phyloP scores from a whole-genome alignment of 2,113 vertebrate species.

The Chauna torquata region DNA sequence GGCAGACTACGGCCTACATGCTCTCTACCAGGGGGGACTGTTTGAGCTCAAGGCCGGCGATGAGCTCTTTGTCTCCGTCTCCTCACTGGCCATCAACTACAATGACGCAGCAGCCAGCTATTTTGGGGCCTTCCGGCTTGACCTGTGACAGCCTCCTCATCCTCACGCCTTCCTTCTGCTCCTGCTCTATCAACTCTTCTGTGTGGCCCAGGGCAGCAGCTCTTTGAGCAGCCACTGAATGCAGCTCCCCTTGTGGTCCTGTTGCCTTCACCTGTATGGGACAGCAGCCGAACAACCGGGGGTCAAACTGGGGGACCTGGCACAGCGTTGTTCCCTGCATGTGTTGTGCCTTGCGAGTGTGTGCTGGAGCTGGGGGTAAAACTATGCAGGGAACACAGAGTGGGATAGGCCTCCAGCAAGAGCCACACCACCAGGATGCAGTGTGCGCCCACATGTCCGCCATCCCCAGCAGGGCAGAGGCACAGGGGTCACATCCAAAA shows the following conservation, averaged over 20 bases:
- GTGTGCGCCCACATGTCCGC: background rate
- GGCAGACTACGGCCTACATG: slow-evolving; percentile 86
- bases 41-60: slow-evolving; percentile 86
- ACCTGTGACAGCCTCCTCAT: slow-evolving; percentile 67
- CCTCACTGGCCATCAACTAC: slow-evolving; percentile 81
- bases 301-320: background rate
- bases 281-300: accelerated
- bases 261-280: background rate
- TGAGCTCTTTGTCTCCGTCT: slow-evolving; percentile 88
- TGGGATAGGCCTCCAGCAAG: background rate
- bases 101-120: slow-evolving; percentile 83
- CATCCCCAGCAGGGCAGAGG: background rate
- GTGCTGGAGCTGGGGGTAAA: background rate
- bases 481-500: background rate
- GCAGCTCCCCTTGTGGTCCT: background rate
- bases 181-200: background rate
- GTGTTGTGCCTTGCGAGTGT: accelerated
- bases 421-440: background rate
- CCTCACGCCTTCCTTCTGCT: background rate
- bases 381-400: background rate
- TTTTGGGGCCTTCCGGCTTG: slow-evolving; percentile 86
- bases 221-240: background rate
- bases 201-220: accelerated
- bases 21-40: slow-evolving; percentile 88
- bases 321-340: accelerated